Conservation (phyloP, 1,140 invertebrate genomes). For the Vollenhovia emeryi region DNA sequence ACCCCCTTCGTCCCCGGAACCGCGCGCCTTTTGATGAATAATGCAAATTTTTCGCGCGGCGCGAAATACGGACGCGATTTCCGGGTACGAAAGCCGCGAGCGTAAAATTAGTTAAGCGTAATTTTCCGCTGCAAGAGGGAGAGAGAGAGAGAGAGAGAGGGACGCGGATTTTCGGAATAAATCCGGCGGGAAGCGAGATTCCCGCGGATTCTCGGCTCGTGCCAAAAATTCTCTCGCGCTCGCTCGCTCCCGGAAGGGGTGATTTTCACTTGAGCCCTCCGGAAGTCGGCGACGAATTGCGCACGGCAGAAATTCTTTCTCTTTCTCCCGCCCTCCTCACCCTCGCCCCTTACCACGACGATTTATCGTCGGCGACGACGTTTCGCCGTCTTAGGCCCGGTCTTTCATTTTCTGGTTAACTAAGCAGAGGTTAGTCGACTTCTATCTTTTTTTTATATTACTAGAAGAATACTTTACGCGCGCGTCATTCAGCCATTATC, state of each 20-base stretch:
- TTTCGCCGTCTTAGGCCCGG: neutral
- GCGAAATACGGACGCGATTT: neutral
- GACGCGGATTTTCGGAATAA: constrained; percentile 16
- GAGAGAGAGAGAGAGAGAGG: neutral
- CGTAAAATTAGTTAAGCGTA: constrained; percentile 45
- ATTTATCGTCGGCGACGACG: neutral
- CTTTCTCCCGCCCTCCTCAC: neutral
- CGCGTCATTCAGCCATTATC: too few species aligned
- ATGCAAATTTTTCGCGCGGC: constrained; percentile 25
- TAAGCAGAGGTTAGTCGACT: too few species aligned
- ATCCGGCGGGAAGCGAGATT: neutral
- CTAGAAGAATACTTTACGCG: too few species aligned
- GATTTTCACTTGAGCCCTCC: neutral
- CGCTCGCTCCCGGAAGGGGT: neutral
- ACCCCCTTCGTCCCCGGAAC: too few species aligned
- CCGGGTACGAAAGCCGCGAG: neutral
- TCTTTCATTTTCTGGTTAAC: too few species aligned
- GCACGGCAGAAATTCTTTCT: neutral
- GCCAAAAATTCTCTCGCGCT: neutral
- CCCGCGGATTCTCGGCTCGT: neutral
- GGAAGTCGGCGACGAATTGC: neutral
- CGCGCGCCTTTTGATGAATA: constrained; percentile 26
- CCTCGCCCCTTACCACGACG: neutral
- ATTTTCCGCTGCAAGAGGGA: neutral
- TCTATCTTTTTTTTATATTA: too few species aligned